phyloP scores from a whole-genome alignment of 2,888 invertebrate genomes.

The Chironomus tentans region DNA sequence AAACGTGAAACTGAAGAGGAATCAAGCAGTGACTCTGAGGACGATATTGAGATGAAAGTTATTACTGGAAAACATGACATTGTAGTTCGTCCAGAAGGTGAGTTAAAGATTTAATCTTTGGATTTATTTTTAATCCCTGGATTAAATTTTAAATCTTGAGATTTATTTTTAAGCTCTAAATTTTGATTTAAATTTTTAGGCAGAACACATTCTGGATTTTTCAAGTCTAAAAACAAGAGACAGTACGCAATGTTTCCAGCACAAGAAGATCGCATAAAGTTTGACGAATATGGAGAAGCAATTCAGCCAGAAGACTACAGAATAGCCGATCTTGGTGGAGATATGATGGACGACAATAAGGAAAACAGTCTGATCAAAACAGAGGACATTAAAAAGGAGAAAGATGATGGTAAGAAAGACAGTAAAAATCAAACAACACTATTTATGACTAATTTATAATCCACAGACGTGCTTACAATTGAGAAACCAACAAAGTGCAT shows the following conservation, averaged over 20 bases:
- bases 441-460: too few species aligned
- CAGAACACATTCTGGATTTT: constrained; percentile 63
- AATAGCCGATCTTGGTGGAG: constrained; percentile 55
- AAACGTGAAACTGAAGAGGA: constrained; percentile 54
- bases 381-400: constrained; percentile 32
- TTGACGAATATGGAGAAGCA: constrained; percentile 95
- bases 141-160: constrained; percentile 68
- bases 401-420: constrained; percentile 8
- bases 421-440: too few species aligned
- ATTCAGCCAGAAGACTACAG: constrained; percentile 88
- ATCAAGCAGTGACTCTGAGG: constrained; percentile 65
- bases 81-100: constrained; percentile 63
- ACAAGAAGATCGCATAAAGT: constrained; percentile 80
- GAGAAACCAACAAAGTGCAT: constrained; percentile 91
- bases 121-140: constrained; percentile 60
- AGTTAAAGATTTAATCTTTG: constrained; percentile 46
- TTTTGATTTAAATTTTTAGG: too few species aligned
- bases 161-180: constrained; percentile 40
- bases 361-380: constrained; percentile 34
- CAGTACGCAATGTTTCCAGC: constrained; percentile 96
- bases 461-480: constrained; percentile 38
- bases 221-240: constrained; percentile 72
- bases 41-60: constrained; percentile 75
- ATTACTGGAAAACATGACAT: constrained; percentile 83
- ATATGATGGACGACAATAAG: constrained; percentile 35